Evolutionary conservation across 2,797 vertebrate genomes (phyloP).

Genomic region (Anabas testudineus): DNA sequence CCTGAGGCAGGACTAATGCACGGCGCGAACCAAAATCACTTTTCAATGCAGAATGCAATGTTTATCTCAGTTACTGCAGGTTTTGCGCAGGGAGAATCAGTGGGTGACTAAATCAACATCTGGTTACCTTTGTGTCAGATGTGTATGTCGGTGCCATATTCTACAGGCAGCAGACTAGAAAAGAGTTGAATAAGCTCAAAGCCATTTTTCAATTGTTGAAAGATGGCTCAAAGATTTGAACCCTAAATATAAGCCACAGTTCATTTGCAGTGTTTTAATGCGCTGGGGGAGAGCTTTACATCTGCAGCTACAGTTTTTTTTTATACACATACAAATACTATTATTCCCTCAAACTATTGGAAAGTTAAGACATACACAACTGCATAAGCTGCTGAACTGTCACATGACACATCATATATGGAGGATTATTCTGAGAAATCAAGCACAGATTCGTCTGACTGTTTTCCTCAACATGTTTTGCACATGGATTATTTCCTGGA

Average conservation of each 20-base stretch:
- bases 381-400: constrained; percentile 19
- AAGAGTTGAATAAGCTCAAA: constrained; percentile 16
- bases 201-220: too few relatives aligned
- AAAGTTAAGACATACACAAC: neutral
- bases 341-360: neutral
- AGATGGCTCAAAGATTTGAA: constrained; percentile 21
- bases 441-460: constrained; percentile 3
- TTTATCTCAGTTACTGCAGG: neutral
- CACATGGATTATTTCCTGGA: constrained; percentile 59
- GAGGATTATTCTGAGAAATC: constrained; percentile 12
- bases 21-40: constrained; percentile 55
- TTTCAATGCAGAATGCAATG: neutral
- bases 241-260: neutral
- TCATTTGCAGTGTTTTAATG: neutral
- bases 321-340: neutral
- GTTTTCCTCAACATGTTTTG: constrained; percentile 55
- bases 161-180: neutral
- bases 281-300: constrained; percentile 8
- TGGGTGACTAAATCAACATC: neutral
- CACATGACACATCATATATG: neutral
- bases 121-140: constrained; percentile 16
- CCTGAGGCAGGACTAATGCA: constrained; percentile 80
- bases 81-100: neutral
- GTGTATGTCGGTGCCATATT: neutral
- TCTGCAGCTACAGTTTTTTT: constrained; percentile 7